Evolutionary conservation across 1,140 invertebrate genomes (phyloP).

Genomic region (Plodia interpunctella): DNA sequence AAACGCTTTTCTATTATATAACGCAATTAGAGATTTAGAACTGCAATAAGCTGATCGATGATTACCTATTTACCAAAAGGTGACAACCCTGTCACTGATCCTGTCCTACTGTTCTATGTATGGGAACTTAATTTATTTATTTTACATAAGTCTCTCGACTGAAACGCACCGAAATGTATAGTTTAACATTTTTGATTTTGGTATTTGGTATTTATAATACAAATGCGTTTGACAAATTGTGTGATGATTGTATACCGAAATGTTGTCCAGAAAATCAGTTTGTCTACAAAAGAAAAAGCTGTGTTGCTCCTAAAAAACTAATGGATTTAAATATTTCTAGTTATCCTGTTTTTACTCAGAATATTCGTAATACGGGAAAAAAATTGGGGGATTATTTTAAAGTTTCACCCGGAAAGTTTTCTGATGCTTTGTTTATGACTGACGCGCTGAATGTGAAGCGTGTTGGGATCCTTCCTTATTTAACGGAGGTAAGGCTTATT

Average conservation of each 20-base stretch:
- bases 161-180: not conserved
- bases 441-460: conserved; percentile 9
- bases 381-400: conserved; percentile 2
- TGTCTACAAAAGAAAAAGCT: conserved; percentile 12
- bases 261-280: conserved; percentile 17
- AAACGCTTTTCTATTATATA: too few relatives aligned
- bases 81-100: too few relatives aligned
- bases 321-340: conserved; percentile 8
- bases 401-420: conserved; percentile 8
- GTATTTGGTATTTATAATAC: not conserved
- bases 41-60: too few relatives aligned
- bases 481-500: conserved; percentile 21
- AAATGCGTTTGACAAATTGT: not conserved
- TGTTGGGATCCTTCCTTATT: conserved; percentile 11
- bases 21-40: too few relatives aligned
- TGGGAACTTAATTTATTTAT: not conserved
- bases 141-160: not conserved
- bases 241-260: conserved; percentile 14
- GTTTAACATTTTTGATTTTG: not conserved
- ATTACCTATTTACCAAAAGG: too few relatives aligned
- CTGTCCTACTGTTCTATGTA: too few relatives aligned
- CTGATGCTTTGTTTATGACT: conserved; percentile 5
- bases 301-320: not conserved
- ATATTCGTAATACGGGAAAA: not conserved
- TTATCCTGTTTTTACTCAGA: conserved; percentile 6